Evolutionary conservation across 2,888 invertebrate species (phyloP), one percentile per base, ranked within the genome.

Genomic region (Tachystola acroxantha): DNA sequence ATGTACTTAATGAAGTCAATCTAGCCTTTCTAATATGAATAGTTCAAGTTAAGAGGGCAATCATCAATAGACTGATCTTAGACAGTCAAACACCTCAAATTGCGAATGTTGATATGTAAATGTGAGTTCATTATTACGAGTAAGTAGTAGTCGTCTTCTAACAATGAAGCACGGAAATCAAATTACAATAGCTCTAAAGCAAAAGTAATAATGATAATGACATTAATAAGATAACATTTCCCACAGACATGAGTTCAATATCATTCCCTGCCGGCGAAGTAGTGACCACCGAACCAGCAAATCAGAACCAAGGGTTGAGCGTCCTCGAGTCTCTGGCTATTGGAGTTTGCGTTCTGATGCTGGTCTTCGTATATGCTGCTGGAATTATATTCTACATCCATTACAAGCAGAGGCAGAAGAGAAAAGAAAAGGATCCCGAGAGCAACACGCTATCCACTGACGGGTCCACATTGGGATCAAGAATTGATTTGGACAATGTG

Each of bases 311-410:
- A 48, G 91, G 92, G 20, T 84, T 95, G 34, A 92, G 91, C 35
- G 89, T 92, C n/a, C 88, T 92, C 9, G 95, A 95, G 66, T 92
- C 94, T 38, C 88, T 94, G 7, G 94, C 94, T 0, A 94, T 96
- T 29, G 95, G 94, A 5, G 89, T 94, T 9, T 94, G 94, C 46
- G 93, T 94, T 2, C 88, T 95, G 4, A 85, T 95, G 46, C 75
- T 96, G 29, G 92, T 94, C 0, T 88, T 96, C 37, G 92, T 95
- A 42, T 96, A 96, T 65, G 93, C 95, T 2, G 93, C 94, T 0
- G 95, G 95, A 1, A 94, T 96, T 4, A 92, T 94, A 36, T 89
- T 96, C 36, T 96, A 95, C 60, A 75, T 96, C 10, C 93, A 94
- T 65, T 90, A 94, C 37, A 89, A 91, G 42, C 90, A 89, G 55